Base-by-base conservation (phyloP, 2,113 vertebrate species). In the Tetraodon nigroviridis region DNA sequence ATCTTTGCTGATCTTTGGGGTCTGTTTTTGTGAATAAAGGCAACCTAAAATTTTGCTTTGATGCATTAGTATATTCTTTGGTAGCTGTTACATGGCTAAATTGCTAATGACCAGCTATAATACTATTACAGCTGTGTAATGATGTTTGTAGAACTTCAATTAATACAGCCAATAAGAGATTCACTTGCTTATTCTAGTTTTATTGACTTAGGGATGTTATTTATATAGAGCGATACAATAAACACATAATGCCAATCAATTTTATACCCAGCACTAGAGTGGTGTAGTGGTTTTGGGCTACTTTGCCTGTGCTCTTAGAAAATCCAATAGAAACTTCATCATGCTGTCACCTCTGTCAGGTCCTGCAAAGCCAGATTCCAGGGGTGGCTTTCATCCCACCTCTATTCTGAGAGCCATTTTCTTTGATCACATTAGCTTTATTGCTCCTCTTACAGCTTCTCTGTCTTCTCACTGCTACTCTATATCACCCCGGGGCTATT, bases 341-440 rank as follows among this genome's bases (percentile, higher is more conserved):
- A 86, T 73, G 75, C 79, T 89, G 83, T 89, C 86, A 86, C 87
- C 86, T 87, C 80, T 62, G 82, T 72, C 76, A 69, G 58, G 75
- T 64, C 83, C 84, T 71, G 79, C 76, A 83, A 73, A 85, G 73
- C 85, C 84, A 82, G 81, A 87, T 84, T 82, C 84, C 70, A 79
- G 78, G 76, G 76, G 44, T 85, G 78, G 78, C 84, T 89, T 85
- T 86, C 83, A 86, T 81, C 83, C 79, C 83, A 81, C 83, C 82
- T 86, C 83, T 70, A 85, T 86, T 89, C 86, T 84, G 86, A 85
- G 73, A 83, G 78, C 78, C 78, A 86, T 86, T 86, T 86, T 86
- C 86, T 87, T 76, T 91, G 84, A 90, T 91, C 82, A 76, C 76
- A 90, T 91, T 90, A 91, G 82, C 64, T 61, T 89, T 90, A 91